phyloP scores from a whole-genome alignment of 2,113 vertebrate genomes.

The Glaucidium brasilianum region DNA sequence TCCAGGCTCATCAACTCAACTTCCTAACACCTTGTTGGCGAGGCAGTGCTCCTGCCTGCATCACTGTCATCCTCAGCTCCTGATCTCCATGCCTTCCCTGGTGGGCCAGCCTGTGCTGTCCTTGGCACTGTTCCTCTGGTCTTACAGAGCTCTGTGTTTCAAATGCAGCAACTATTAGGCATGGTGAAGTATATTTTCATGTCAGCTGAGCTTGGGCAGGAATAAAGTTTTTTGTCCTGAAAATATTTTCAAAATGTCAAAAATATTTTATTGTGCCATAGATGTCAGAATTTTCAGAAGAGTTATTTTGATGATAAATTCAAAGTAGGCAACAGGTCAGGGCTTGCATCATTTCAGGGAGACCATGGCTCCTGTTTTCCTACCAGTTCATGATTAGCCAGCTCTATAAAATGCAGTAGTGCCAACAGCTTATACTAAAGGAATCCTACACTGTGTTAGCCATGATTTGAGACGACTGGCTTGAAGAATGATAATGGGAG shows the following conservation, averaged over 20 bases:
- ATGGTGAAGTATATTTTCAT: background rate
- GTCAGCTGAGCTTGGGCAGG: background rate
- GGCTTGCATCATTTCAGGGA: background rate
- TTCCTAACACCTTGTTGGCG: fast-evolving
- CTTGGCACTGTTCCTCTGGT: fast-evolving
- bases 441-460: background rate
- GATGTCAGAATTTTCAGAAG: background rate
- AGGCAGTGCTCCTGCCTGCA: background rate
- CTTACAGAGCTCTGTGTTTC: background rate
- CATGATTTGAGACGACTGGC: background rate
- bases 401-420: background rate
- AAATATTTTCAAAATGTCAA: background rate
- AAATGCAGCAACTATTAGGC: background rate
- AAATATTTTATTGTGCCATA: background rate
- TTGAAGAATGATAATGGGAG: background rate
- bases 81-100: background rate
- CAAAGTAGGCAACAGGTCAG: background rate
- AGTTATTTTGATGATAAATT: background rate
- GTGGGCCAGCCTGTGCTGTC: background rate
- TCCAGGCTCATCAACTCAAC: background rate
- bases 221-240: background rate
- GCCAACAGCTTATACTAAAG: background rate
- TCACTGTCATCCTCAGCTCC: background rate
- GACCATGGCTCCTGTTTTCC: background rate
- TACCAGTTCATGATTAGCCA: background rate